phyloP scores from a whole-genome alignment of 2,113 vertebrate genomes.

The Pogonocichla stellata region DNA sequence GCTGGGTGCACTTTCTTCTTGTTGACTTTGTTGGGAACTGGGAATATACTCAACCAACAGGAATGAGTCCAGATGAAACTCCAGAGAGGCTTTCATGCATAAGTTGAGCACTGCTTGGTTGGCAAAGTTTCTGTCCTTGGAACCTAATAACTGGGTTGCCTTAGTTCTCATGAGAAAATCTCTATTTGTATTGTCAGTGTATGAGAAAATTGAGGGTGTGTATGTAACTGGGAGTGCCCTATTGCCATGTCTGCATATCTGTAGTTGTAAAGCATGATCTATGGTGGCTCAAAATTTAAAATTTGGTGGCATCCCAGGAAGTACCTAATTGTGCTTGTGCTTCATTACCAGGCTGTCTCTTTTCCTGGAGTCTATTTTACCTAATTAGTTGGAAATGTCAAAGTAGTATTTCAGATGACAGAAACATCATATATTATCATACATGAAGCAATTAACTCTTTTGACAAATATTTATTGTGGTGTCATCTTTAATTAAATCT shows the following conservation, averaged over 20 bases:
- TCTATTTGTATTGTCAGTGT: neutral
- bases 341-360: constrained; percentile 47
- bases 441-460: constrained; percentile 38
- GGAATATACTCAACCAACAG: neutral
- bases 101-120: neutral
- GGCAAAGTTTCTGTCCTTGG: neutral
- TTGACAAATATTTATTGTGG: constrained; percentile 60
- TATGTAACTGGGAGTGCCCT: neutral
- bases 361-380: constrained; percentile 68
- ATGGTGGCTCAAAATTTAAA: neutral
- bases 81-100: neutral
- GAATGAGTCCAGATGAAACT: neutral
- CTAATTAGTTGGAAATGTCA: constrained; percentile 76
- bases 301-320: constrained; percentile 47
- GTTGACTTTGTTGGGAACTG: neutral
- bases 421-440: constrained; percentile 40
- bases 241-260: constrained; percentile 22
- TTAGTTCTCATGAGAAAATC: constrained; percentile 30
- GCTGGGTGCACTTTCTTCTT: neutral
- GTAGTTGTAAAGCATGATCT: constrained; percentile 1
- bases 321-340: constrained; percentile 42
- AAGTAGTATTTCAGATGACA: constrained; percentile 56
- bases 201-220: constrained; percentile 31
- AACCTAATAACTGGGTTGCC: neutral
- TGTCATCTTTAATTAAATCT: constrained; percentile 28